These are phyloP conservation scores for Montipora capitata DNA, from an alignment of 92 coral and sea anemone species.

Conservation along the genomic window DNA sequence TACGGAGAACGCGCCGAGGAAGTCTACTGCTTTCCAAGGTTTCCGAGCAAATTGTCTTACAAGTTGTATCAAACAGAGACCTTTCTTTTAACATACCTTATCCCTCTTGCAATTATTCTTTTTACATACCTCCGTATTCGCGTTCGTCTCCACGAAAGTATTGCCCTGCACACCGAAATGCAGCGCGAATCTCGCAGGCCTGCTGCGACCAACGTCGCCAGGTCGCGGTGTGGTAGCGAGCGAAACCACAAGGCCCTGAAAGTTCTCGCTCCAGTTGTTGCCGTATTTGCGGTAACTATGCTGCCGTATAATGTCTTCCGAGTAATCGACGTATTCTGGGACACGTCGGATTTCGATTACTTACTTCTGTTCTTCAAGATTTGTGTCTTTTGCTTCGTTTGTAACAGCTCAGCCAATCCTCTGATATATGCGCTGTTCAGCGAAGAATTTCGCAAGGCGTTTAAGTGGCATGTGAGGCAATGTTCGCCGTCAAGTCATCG, in stretches of 20 bases:
- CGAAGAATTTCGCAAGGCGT: constrained; percentile 91
- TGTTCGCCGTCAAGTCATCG: constrained; percentile 42
- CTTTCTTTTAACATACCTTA: constrained; percentile 71
- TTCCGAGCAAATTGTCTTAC: constrained; percentile 64
- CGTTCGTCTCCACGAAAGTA: constrained; percentile 85
- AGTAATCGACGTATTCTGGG: constrained; percentile 77
- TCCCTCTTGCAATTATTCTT: constrained; percentile 78
- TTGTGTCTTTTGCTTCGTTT: constrained; percentile 84
- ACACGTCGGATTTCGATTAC: constrained; percentile 73
- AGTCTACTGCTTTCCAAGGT: constrained; percentile 75
- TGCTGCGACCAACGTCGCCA: background rate
- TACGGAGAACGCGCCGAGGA: constrained; percentile 47
- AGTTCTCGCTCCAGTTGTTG: constrained; percentile 83
- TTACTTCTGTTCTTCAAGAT: constrained; percentile 82
- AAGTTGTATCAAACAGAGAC: constrained; percentile 82
- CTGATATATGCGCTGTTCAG: constrained; percentile 91
- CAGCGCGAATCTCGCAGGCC: constrained; percentile 75
- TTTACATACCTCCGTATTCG: constrained; percentile 88
- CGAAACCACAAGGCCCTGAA: constrained; percentile 82
- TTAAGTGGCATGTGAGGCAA: constrained; percentile 80
- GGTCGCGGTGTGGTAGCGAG: constrained; percentile 52
- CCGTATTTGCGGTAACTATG: constrained; percentile 86
- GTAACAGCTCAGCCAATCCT: constrained; percentile 96
- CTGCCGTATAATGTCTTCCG: constrained; percentile 86
- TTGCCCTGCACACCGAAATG: constrained; percentile 75